A percentile compares a stretch with the other conserved stretches of the same genome.
These are phyloP conservation scores for Drosophila albomicans DNA, from an alignment of 1,140 invertebrate species.

Conservation along the genomic window DNA sequence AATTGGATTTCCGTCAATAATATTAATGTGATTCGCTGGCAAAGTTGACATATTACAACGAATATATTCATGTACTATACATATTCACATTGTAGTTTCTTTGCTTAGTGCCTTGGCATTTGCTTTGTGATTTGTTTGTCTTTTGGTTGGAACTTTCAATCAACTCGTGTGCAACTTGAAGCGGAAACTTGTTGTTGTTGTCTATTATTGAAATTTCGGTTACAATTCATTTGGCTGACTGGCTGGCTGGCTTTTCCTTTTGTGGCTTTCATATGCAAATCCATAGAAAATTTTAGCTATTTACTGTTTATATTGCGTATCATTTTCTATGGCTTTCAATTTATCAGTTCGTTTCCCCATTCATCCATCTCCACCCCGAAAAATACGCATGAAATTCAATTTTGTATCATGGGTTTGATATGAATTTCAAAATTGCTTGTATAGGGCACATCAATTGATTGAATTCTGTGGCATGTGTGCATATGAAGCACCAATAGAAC, in stretches of 20 bases:
- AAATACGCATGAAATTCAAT: constrained; percentile 35
- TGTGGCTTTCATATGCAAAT: constrained; percentile 53
- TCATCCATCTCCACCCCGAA: not conserved
- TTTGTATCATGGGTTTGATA: constrained; percentile 33
- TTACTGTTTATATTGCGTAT: constrained; percentile 68
- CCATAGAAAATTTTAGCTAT: constrained; percentile 40
- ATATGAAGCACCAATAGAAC: constrained; percentile 8
- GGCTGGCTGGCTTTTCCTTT: constrained; percentile 20
- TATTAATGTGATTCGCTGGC: constrained; percentile 15
- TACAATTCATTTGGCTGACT: constrained; percentile 35
- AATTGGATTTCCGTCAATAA: not conserved
- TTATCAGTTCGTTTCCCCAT: constrained; percentile 40
- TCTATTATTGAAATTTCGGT: constrained; percentile 41
- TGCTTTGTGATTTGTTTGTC: constrained; percentile 9
- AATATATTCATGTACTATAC: not conserved
- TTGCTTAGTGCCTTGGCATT: not conserved
- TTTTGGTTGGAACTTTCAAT: constrained; percentile 2
- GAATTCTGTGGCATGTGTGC: constrained; percentile 52
- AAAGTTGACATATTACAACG: not conserved
- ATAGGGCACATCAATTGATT: constrained; percentile 59
- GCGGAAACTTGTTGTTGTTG: constrained; percentile 26
- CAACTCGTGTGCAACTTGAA: constrained; percentile 18
- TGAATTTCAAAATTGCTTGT: constrained; percentile 43
- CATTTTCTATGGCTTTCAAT: constrained; percentile 44
- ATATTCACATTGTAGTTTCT: not conserved